phyloP scores from a whole-genome alignment of 2,888 invertebrate species.

The Lasius platythorax region DNA sequence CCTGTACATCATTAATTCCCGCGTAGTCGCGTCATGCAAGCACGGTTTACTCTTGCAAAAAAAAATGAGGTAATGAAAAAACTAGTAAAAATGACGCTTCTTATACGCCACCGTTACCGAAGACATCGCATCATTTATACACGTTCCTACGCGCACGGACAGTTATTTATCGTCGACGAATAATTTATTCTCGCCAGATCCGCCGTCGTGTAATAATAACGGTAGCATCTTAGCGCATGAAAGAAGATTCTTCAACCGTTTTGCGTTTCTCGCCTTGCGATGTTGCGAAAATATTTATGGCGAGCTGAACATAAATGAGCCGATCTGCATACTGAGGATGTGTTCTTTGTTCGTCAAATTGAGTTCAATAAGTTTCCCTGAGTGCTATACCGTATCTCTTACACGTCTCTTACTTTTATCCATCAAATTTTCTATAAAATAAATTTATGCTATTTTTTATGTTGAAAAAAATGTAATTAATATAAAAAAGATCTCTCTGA shows the following conservation, averaged over 20 bases:
- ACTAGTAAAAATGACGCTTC: slow-evolving; percentile 38
- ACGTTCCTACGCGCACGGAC: slow-evolving; percentile 34
- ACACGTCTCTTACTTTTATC: not conserved
- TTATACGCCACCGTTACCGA: slow-evolving; percentile 23
- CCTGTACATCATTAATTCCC: slow-evolving; percentile 42
- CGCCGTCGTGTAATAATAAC: slow-evolving; percentile 42
- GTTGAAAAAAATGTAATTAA: not conserved
- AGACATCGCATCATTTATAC: slow-evolving; percentile 48
- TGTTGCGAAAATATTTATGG: slow-evolving; percentile 13
- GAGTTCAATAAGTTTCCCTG: slow-evolving; percentile 17
- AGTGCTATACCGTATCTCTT: not conserved
- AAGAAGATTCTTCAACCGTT: slow-evolving; percentile 28
- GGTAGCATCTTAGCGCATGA: slow-evolving; percentile 26
- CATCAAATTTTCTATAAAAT: not conserved
- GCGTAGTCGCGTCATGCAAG: slow-evolving; percentile 2
- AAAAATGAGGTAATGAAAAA: slow-evolving; percentile 27
- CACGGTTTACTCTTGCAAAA: slow-evolving; percentile 1
- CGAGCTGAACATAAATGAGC: slow-evolving; percentile 16
- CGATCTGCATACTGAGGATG: slow-evolving; percentile 2
- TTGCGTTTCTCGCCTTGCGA: slow-evolving; percentile 20
- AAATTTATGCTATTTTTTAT: not conserved
- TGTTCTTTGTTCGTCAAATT: slow-evolving; percentile 6
- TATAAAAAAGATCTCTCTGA: not conserved
- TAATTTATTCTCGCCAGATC: slow-evolving; percentile 51
- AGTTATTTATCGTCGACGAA: slow-evolving; percentile 50